Evolutionary conservation across 1,140 invertebrate species (phyloP).

Genomic region (Vanessa atalanta): DNA sequence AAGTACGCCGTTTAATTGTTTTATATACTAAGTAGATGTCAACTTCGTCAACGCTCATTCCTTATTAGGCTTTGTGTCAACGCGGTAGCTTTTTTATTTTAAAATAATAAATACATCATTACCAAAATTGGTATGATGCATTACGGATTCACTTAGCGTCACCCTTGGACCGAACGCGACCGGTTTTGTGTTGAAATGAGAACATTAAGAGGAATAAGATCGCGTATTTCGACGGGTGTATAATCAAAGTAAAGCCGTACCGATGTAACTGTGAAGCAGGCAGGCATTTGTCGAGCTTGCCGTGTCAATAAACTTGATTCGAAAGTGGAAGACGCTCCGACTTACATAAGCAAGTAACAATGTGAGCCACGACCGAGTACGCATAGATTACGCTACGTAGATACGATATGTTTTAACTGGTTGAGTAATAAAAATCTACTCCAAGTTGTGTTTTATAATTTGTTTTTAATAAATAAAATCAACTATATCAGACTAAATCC

Average conservation of each 20-base stretch:
- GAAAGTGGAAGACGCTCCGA: slow-evolving; percentile 79
- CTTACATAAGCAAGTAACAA: slow-evolving; percentile 79
- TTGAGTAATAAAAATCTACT: background rate
- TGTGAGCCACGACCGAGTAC: slow-evolving; percentile 54
- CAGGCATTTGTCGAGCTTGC: slow-evolving; percentile 76
- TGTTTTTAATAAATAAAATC: no score
- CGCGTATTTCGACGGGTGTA: slow-evolving; percentile 50
- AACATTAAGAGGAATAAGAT: slow-evolving; percentile 55
- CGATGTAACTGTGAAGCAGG: slow-evolving; percentile 75
- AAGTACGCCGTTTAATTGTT: background rate
- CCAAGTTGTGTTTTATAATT: background rate
- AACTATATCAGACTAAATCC: no score
- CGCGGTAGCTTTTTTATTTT: slow-evolving; percentile 44
- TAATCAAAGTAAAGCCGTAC: slow-evolving; percentile 68
- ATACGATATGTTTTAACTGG: slow-evolving; percentile 29
- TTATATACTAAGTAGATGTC: slow-evolving; percentile 23
- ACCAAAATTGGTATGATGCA: slow-evolving; percentile 51
- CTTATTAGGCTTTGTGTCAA: slow-evolving; percentile 36
- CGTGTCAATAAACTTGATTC: slow-evolving; percentile 81
- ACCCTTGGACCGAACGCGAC: slow-evolving; percentile 48
- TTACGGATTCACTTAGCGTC: slow-evolving; percentile 50
- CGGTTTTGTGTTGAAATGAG: slow-evolving; percentile 56
- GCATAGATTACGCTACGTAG: slow-evolving; percentile 56
- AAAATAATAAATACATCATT: slow-evolving; percentile 50
- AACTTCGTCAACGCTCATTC: slow-evolving; percentile 28